These are phyloP conservation scores for Lanius ludovicianus DNA, from an alignment of 2,113 vertebrate genomes.

Conservation along the genomic window DNA sequence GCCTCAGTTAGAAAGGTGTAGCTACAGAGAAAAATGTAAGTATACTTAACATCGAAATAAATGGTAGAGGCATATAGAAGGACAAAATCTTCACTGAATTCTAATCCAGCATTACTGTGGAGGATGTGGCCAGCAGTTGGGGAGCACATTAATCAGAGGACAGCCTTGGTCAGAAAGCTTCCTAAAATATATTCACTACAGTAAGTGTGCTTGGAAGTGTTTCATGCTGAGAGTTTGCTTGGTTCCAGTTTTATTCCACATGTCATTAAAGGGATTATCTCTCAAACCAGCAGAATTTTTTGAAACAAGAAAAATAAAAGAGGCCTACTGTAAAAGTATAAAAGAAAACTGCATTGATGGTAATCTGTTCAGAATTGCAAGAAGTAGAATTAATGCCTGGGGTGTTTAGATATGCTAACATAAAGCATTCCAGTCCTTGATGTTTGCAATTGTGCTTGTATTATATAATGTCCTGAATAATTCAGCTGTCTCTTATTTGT, in stretches of 20 bases:
- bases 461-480: slow-evolving; percentile 2
- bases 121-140: neutral
- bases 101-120: neutral
- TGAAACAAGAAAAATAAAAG: neutral
- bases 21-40: neutral
- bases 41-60: neutral
- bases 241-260: neutral
- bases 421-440: neutral
- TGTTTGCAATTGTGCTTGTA: neutral
- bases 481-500: neutral
- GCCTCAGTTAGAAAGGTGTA: neutral
- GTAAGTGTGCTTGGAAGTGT: neutral
- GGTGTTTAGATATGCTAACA: neutral
- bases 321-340: neutral
- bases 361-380: slow-evolving; percentile 17
- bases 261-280: neutral
- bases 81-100: neutral
- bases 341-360: neutral
- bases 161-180: neutral
- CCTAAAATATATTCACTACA: neutral
- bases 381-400: slow-evolving; percentile 16
- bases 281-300: neutral
- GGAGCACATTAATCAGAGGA: neutral
- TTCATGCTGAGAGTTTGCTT: neutral
- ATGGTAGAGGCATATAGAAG: neutral